These are phyloP conservation scores for Philhelius pedissequus DNA, from an alignment of 2,888 invertebrate genomes.

Conservation along the genomic window DNA sequence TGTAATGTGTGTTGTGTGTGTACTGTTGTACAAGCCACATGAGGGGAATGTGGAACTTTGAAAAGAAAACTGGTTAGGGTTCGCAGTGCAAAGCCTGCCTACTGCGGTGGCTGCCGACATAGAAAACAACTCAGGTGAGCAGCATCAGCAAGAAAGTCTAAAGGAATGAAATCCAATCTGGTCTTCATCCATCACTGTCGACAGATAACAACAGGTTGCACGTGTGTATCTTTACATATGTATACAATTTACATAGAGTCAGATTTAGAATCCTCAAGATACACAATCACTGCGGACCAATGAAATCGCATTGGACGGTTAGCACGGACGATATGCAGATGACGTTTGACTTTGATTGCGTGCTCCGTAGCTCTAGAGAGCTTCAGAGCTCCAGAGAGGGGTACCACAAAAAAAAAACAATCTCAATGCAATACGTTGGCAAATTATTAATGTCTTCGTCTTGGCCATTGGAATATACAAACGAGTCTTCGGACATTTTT, in stretches of 20 bases:
- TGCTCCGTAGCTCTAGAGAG: no score
- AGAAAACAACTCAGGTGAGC: constrained; percentile 42
- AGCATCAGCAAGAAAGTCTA: constrained; percentile 6
- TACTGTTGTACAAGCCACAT: not conserved
- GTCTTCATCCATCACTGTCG: constrained; percentile 67
- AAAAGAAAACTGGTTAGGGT: constrained; percentile 39
- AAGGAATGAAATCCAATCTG: constrained; percentile 39
- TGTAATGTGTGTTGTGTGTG: not conserved
- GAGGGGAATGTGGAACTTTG: not conserved
- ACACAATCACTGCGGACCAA: constrained; percentile 41
- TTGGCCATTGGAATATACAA: constrained; percentile 31
- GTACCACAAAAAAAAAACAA: not conserved
- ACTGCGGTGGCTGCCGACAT: constrained; percentile 3
- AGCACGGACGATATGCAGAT: constrained; percentile 47
- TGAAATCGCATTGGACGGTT: constrained; percentile 33
- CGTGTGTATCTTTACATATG: constrained; percentile 23
- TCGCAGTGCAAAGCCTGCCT: constrained; percentile 18
- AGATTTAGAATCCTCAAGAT: constrained; percentile 26
- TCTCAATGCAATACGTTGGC: not conserved
- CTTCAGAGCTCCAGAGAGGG: constrained; percentile 18
- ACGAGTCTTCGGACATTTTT: constrained; percentile 16
- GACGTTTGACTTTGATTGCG: constrained; percentile 62
- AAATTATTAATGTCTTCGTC: constrained; percentile 16
- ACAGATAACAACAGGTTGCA: constrained; percentile 64
- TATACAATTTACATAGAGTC: constrained; percentile 30